phyloP scores from a whole-genome alignment of 2,797 vertebrate genomes.

The Clarias platycephalus region DNA sequence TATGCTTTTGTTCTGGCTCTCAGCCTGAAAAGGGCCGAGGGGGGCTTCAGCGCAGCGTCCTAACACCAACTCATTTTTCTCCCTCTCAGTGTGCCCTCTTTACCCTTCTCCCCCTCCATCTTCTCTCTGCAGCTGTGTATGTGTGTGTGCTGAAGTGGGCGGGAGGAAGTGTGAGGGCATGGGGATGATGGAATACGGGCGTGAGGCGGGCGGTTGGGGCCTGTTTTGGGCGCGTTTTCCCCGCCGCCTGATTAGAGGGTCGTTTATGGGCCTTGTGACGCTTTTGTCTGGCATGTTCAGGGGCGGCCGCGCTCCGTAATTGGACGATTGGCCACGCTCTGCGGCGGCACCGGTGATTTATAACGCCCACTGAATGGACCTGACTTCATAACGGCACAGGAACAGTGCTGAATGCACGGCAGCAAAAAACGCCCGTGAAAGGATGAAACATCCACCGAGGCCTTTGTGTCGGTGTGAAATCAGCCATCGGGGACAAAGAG shows the following conservation, averaged over 20 bases:
- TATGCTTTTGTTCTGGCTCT: slow-evolving; percentile 99
- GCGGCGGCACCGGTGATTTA: slow-evolving; percentile 89
- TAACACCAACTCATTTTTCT: slow-evolving; percentile 86
- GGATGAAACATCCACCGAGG: slow-evolving; percentile 95
- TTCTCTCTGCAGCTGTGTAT: slow-evolving; percentile 90
- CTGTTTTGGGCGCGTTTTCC: slow-evolving; percentile 81
- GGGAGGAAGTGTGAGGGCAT: slow-evolving; percentile 99
- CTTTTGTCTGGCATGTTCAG: slow-evolving; percentile 80
- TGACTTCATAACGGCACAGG: slow-evolving; percentile 75
- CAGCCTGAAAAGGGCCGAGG: slow-evolving; percentile 85
- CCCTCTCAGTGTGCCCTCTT: slow-evolving; percentile 73
- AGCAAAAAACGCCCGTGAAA: slow-evolving; percentile 89
- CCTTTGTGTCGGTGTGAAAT: slow-evolving; percentile 98
- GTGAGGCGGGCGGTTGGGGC: slow-evolving; percentile 85
- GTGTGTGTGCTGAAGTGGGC: slow-evolving; percentile 88
- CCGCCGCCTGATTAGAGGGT: slow-evolving; percentile 75
- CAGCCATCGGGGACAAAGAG: slow-evolving; percentile 77
- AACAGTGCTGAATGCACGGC: slow-evolving; percentile 72
- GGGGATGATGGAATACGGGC: slow-evolving; percentile 99
- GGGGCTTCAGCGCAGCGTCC: slow-evolving; percentile 67
- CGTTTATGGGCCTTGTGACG: slow-evolving; percentile 84
- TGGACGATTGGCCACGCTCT: slow-evolving; percentile 99
- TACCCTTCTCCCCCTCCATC: slow-evolving; percentile 65
- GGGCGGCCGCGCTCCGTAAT: slow-evolving; percentile 98
- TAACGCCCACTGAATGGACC: slow-evolving; percentile 97